Evolutionary conservation across 2,113 vertebrate genomes (phyloP), one percentile per base, ranked within the genome.

Genomic region (Siphamia tubifer): DNA sequence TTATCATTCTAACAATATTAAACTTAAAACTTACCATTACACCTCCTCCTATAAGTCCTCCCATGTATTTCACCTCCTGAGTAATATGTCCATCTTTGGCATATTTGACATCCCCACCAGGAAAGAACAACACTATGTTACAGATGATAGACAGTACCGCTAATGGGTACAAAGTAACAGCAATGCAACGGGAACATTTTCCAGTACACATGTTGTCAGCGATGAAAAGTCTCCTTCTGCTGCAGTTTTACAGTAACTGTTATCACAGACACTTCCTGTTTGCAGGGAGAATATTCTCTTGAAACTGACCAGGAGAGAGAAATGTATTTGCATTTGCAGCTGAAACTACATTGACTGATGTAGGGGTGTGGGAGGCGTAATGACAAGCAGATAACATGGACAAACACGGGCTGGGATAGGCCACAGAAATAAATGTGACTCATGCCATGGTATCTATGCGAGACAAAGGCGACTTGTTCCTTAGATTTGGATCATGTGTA

Each of bases 101-200:
- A 0, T 92, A 94, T 4, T 84, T 65, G 16, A 77, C 9, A 0
- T 84, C 80, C 67, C 91, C 93, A 3, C 31, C 80, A 0, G 93
- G 94, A 65, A 95, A 95, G 44, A 94, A 93, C 39, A 94, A 60
- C 1, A 94, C 77, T 1, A 95, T 88, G 79, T 95, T 95, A 43
- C 91, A 93, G 71, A 93, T 74, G 12, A 94, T 90, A 34, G 89
- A 91, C 45, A 91, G 80, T 27, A 87, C 1, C 0, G 71, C 92
- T 7, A 94, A 51, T 0, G 93, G 94, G 61, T 92, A 94, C 28
- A 95, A 67, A 17, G 77, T 6, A 0, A 80, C 63, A 0, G 91
- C 92, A 1, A 95, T 76, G 55, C 62, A 93, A 1, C 80, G 73
- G 8, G 94, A 83, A 20, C 94, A 94, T 25, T 69, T 84, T 58